Evolutionary conservation across 2,888 invertebrate genomes (phyloP), one percentile per base, ranked within the genome.

Genomic region (Andrena haemorrhoa): DNA sequence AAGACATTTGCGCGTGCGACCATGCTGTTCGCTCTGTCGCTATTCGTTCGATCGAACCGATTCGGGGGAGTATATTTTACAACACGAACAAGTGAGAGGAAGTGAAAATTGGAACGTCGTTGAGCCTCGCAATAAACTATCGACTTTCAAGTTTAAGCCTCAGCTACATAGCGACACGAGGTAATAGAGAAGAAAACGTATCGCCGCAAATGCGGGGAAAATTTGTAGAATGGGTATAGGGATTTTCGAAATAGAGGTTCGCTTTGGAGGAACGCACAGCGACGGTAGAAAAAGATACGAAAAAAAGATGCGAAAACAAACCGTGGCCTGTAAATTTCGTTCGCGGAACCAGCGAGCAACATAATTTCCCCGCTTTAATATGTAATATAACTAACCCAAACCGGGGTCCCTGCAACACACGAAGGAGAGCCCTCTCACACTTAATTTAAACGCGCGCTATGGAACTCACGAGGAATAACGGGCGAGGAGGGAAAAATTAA

Each of bases 361-460:
- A 82, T 88, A 88, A 89, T 88, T 91, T 83, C 76, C 77, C 89
- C 78, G 89, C 88, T 91, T 89, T 90, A 90, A 90, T 90, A 89
- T 86, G 85, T 88, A 89, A 90, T 87, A 89, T 87, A 83, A 82
- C 84, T 82, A 82, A 80, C 74, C 66, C 65, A 47, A 68, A 56
- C 31, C 35, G 41, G 51, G n/a, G 51, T 70, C 6, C 12, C 47
- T 49, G 7, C 10, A 33, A 56, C 51, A 49, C 51, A 26, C 53
- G 16, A 23, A n/a, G 49, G 56, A 75, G 61, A 85, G 66, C 63
- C 47, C 68, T n/a, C 70, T 49, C 72, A 51, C 70, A 49, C 66
- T 77, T 74, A 83, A 68, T 78, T 79, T 79, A 79, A 79, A 75
- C 73, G 75, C 63, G 75, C 63, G 47, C 71, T 58, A 73, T 74